Evolutionary conservation across 2,113 vertebrate genomes (phyloP).

Genomic region (Microcebus tavaratra): DNA sequence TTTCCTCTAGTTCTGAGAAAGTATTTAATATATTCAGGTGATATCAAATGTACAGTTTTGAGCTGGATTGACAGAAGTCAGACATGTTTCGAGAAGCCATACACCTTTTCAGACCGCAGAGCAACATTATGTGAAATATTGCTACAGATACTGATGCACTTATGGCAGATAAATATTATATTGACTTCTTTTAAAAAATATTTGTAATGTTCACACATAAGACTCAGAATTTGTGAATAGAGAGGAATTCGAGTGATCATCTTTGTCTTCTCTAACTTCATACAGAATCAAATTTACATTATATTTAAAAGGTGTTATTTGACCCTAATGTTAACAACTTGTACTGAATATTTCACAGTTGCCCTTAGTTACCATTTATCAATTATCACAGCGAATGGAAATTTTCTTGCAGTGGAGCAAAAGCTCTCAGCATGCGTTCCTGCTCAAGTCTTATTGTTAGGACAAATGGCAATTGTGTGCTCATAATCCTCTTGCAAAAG

Average conservation of each 20-base stretch:
- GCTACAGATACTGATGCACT: not conserved
- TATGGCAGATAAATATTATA: not conserved
- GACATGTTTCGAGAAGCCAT: not conserved
- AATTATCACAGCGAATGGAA: not conserved
- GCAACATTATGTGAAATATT: not conserved
- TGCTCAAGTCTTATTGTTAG: not conserved
- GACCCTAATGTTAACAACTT: not conserved
- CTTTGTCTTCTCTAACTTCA: not conserved
- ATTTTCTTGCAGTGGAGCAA: not conserved
- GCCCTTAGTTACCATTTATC: not conserved
- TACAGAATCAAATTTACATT: not conserved
- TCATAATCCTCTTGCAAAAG: not conserved
- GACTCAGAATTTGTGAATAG: not conserved
- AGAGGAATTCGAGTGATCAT: not conserved
- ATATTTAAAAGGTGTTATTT: not conserved
- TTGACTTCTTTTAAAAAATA: not conserved
- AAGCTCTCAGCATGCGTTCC: not conserved
- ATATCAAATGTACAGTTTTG: not conserved
- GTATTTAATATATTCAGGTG: not conserved
- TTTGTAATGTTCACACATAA: not conserved
- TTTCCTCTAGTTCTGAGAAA: not conserved
- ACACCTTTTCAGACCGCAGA: not conserved
- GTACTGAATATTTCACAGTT: not conserved
- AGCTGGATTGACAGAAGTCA: not conserved
- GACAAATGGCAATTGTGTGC: not conserved